These are phyloP conservation scores for Lepidostoma basale DNA, from an alignment of 1,140 invertebrate species.

Conservation along the genomic window DNA sequence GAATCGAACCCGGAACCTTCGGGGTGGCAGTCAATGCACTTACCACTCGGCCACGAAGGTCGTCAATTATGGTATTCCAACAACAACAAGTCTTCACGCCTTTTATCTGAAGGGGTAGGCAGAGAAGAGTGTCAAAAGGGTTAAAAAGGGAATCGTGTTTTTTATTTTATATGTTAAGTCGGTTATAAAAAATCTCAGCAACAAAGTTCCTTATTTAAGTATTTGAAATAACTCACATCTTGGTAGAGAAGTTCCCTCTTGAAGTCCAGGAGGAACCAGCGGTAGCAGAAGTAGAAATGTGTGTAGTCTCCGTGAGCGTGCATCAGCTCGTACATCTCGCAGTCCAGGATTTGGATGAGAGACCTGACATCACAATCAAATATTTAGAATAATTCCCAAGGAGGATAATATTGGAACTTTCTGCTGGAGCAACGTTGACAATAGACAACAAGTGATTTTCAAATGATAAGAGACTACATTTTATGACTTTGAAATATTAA, in stretches of 20 bases:
- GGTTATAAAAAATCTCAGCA: background rate
- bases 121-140: background rate
- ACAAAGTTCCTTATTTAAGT: background rate
- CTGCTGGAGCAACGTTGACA: too few relatives aligned
- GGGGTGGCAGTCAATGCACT: too few relatives aligned
- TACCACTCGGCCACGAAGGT: too few relatives aligned
- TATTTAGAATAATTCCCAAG: background rate
- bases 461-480: too few relatives aligned
- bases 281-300: slow-evolving; percentile 97
- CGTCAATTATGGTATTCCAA: too few relatives aligned
- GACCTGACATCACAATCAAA: slow-evolving; percentile 58
- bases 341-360: slow-evolving; percentile 86
- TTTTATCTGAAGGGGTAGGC: too few relatives aligned
- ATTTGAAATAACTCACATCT: slow-evolving; percentile 66
- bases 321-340: slow-evolving; percentile 93
- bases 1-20: too few relatives aligned
- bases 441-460: too few relatives aligned
- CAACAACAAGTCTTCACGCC: too few relatives aligned
- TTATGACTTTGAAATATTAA: too few relatives aligned
- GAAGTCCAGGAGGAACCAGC: slow-evolving; percentile 83
- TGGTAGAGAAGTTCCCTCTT: slow-evolving; percentile 87
- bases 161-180: background rate
- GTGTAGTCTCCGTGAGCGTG: slow-evolving; percentile 94
- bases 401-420: too few relatives aligned
- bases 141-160: background rate